phyloP scores from a whole-genome alignment of 2,797 vertebrate species.

The Myioborus melanocephalus region DNA sequence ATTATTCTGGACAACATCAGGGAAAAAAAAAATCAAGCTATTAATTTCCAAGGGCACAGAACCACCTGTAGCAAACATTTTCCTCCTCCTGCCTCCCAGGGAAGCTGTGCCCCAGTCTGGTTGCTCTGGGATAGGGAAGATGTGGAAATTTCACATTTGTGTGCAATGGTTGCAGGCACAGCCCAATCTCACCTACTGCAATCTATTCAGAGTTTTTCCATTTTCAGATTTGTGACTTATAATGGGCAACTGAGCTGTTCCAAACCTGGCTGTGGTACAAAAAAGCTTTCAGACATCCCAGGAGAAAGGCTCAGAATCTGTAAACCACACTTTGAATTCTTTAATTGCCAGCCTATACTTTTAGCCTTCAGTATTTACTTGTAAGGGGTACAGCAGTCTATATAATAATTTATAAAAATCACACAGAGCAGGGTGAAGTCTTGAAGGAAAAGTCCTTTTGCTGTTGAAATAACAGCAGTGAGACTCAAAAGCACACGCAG shows the following conservation, averaged over 20 bases:
- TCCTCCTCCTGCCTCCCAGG: background rate
- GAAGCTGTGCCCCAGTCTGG: background rate
- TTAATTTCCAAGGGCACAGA: background rate
- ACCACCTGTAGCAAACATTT: background rate
- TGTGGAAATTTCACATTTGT: background rate
- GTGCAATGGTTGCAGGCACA: background rate
- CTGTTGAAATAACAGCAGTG: background rate
- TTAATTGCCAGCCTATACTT: conserved; percentile 17
- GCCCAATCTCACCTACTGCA: background rate
- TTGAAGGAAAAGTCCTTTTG: background rate
- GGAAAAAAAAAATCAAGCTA: fast-evolving
- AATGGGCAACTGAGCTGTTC: background rate
- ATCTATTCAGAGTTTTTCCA: background rate
- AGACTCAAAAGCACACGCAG: background rate
- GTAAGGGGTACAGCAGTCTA: background rate
- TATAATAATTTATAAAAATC: background rate
- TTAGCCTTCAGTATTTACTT: background rate
- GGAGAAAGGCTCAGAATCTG: background rate
- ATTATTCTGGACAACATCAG: background rate
- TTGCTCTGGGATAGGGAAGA: background rate
- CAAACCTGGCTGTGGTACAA: conserved; percentile 38
- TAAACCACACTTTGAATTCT: conserved; percentile 37
- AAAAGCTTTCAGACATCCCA: conserved; percentile 52
- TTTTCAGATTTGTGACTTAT: background rate
- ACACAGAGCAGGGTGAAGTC: background rate